A percentile compares a stretch with the other conserved stretches of the same genome.
These are phyloP conservation scores for Macrosoma leucophasiata DNA, from an alignment of 2,888 invertebrate genomes.

Conservation along the genomic window DNA sequence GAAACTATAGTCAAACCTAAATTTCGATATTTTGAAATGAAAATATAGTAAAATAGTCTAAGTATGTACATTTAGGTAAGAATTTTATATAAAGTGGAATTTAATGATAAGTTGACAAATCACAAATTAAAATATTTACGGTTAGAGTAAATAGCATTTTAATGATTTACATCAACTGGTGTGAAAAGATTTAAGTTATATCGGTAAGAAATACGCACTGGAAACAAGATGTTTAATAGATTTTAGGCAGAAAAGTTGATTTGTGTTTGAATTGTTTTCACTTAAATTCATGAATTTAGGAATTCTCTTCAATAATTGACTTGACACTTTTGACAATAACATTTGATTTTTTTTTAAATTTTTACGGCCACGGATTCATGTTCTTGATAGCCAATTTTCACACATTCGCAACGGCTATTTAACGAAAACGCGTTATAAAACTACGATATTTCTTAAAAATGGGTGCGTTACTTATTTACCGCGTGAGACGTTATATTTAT, in stretches of 20 bases:
- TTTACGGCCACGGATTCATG: too few species aligned
- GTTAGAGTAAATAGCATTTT: too few species aligned
- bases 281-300: neutral
- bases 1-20: neutral
- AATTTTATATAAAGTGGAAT: neutral
- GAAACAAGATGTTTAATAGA: neutral
- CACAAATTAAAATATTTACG: too few species aligned
- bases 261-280: neutral
- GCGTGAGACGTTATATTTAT: too few species aligned
- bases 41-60: neutral
- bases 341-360: slow-evolving; percentile 3
- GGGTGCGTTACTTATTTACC: too few species aligned
- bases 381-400: neutral
- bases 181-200: too few species aligned
- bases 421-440: slow-evolving; percentile 5
- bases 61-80: neutral
- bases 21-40: neutral
- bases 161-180: too few species aligned
- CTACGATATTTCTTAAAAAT: slow-evolving; percentile 10
- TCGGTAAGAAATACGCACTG: too few species aligned
- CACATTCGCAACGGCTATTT: neutral
- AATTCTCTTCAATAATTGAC: slow-evolving; percentile 1
- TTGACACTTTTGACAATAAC: neutral
- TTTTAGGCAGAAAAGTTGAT: neutral
- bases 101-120: too few species aligned